phyloP scores from a whole-genome alignment of 1,140 invertebrate genomes.

The Tetragnatha versicolor region DNA sequence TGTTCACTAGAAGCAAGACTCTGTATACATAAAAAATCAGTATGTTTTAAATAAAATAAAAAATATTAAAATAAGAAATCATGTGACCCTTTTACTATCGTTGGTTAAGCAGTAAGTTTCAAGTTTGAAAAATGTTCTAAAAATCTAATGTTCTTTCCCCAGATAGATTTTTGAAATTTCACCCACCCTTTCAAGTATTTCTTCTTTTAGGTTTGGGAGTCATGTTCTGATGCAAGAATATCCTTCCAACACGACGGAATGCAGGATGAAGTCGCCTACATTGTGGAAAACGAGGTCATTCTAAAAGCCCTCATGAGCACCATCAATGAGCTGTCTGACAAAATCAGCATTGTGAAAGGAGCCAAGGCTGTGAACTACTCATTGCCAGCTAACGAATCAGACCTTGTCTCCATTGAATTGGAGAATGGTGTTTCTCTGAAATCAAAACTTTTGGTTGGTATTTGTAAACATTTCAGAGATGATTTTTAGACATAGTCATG shows the following conservation, averaged over 20 bases:
- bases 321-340: constrained; percentile 69
- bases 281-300: constrained; percentile 93
- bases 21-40: too few species aligned
- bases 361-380: constrained; percentile 23
- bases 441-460: constrained; percentile 66
- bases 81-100: too few species aligned
- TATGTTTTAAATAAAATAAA: too few species aligned
- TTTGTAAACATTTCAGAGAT: too few species aligned
- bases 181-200: too few species aligned
- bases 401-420: constrained; percentile 63
- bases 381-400: constrained; percentile 18
- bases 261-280: constrained; percentile 80
- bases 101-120: too few species aligned
- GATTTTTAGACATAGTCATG: too few species aligned
- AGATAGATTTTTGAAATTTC: too few species aligned
- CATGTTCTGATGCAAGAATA: constrained; percentile 84
- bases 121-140: too few species aligned
- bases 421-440: constrained; percentile 63
- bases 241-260: constrained; percentile 80
- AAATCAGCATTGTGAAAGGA: constrained; percentile 61
- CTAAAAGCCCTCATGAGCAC: constrained; percentile 69
- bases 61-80: too few species aligned
- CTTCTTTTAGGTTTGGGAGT: constrained; percentile 83
- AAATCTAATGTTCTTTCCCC: too few species aligned
- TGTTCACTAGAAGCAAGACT: too few species aligned